Percentiles rank a stretch among this genome's conserved stretches.
These are phyloP conservation scores for Spisula solida DNA, from an alignment of 2,888 invertebrate genomes.

Conservation along the genomic window DNA sequence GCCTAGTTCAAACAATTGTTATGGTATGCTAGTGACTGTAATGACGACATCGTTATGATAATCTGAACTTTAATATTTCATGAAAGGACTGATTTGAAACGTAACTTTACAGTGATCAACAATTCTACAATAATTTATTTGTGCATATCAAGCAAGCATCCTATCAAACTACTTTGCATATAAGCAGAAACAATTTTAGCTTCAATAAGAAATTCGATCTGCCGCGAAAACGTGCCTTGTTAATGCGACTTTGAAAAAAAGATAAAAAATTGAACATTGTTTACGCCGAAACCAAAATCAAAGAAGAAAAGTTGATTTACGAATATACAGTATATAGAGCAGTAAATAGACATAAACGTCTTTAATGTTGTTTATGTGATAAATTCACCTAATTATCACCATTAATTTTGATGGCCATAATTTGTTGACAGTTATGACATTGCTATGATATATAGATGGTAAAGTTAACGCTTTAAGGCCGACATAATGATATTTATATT, in stretches of 20 bases:
- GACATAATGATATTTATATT: constrained; percentile 17
- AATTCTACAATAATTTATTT: too few species aligned
- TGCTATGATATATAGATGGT: background rate
- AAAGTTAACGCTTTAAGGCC: background rate
- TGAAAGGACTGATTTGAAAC: too few species aligned
- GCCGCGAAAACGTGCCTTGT: background rate
- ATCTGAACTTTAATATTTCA: too few species aligned
- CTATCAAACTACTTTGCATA: too few species aligned
- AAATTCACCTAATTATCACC: background rate
- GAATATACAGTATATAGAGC: background rate
- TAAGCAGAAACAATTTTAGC: background rate
- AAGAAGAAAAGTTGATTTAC: background rate
- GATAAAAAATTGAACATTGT: background rate
- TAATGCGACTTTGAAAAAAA: background rate
- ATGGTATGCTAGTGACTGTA: too few species aligned
- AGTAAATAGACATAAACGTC: background rate
- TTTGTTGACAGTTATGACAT: background rate
- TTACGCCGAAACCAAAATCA: background rate
- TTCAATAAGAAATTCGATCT: background rate
- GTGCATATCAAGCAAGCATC: too few species aligned
- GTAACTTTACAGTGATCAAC: too few species aligned
- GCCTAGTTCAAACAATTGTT: too few species aligned
- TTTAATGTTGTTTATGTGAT: background rate
- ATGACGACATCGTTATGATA: too few species aligned
- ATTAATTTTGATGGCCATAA: constrained; percentile 16